These are phyloP conservation scores for Carapus acus DNA, from an alignment of 2,797 vertebrate species.

Conservation along the genomic window DNA sequence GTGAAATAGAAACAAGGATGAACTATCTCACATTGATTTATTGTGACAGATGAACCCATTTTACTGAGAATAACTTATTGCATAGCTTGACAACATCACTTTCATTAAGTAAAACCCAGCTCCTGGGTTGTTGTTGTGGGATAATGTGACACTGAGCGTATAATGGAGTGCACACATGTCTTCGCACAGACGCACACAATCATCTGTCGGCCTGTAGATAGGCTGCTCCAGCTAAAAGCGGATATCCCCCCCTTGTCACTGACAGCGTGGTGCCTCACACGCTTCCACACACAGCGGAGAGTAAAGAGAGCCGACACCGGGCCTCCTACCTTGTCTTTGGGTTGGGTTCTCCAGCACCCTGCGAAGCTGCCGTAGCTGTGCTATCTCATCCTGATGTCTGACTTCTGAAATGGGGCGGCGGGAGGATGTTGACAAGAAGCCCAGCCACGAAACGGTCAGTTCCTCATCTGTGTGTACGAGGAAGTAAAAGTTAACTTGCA, in stretches of 20 bases:
- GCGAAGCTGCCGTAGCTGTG: not conserved
- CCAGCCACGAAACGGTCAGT: slow-evolving; percentile 65
- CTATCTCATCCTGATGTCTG: slow-evolving; percentile 50
- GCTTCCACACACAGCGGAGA: not conserved
- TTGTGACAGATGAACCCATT: no score
- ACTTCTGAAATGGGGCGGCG: slow-evolving; percentile 24
- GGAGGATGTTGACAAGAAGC: slow-evolving; percentile 42
- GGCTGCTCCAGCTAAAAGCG: no score
- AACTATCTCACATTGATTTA: no score
- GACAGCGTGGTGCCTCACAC: no score
- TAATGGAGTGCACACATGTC: no score
- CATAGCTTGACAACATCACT: no score
- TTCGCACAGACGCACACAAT: not conserved
- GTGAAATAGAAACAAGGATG: no score
- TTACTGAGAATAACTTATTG: no score
- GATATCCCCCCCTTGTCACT: not conserved
- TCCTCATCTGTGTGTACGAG: slow-evolving; percentile 75
- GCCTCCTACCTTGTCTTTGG: slow-evolving; percentile 52
- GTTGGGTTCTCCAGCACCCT: slow-evolving; percentile 10
- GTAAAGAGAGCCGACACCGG: not conserved
- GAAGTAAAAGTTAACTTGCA: slow-evolving; percentile 71
- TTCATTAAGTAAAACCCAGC: no score
- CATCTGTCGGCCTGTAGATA: not conserved
- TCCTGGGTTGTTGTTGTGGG: no score
- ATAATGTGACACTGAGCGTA: no score